A percentile compares a stretch with the other conserved stretches of the same genome.
These are phyloP conservation scores for Cosmia pyralina DNA, from an alignment of 2,888 invertebrate genomes.

Conservation along the genomic window DNA sequence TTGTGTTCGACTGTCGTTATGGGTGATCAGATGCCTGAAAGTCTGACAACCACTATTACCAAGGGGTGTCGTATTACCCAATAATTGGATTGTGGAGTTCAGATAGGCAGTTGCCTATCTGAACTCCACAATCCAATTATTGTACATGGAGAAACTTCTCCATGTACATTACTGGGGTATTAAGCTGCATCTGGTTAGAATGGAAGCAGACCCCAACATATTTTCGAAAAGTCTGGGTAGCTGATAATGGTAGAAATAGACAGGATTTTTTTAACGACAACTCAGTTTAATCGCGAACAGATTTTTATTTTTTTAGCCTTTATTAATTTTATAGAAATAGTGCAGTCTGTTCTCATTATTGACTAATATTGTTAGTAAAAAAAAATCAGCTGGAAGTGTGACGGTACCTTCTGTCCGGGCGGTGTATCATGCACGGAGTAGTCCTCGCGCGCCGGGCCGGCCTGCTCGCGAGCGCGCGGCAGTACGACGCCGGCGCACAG, in stretches of 20 bases:
- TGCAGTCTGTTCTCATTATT: background rate
- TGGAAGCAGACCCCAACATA: background rate
- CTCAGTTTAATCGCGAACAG: background rate
- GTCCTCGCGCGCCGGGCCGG: constrained; percentile 72
- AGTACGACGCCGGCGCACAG: constrained; percentile 75
- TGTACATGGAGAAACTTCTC: too few species aligned
- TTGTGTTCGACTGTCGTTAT: background rate
- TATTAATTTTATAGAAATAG: background rate
- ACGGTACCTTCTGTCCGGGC: constrained; percentile 86
- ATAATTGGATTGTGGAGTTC: background rate
- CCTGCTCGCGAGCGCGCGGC: constrained; percentile 70
- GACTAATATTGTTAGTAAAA: background rate
- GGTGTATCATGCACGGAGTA: constrained; percentile 87
- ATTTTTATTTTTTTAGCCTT: background rate
- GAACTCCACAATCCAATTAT: too few species aligned
- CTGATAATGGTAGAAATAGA: background rate
- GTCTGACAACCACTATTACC: background rate
- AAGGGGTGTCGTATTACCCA: background rate
- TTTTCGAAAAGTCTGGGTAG: background rate
- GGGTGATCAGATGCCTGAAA: background rate
- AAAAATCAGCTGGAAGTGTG: background rate
- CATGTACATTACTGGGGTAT: too few species aligned
- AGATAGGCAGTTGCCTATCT: background rate
- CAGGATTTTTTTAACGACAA: background rate
- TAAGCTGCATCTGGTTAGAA: background rate